phyloP scores from a whole-genome alignment of 1,140 invertebrate genomes.

The Eumeta japonica region DNA sequence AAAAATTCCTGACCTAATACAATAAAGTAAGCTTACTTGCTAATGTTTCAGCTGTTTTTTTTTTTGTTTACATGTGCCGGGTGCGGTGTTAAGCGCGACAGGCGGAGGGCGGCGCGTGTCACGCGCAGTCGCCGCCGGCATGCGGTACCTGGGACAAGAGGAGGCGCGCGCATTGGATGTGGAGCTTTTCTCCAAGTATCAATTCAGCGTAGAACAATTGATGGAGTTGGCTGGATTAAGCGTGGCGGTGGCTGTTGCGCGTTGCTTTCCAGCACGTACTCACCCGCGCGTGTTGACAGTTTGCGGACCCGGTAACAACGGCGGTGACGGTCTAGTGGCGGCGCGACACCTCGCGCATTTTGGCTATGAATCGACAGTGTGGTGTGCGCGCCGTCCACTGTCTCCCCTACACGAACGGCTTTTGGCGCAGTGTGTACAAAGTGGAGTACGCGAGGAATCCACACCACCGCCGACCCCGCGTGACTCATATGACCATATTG shows the following conservation, averaged over 20 bases:
- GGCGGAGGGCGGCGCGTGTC: too few relatives aligned
- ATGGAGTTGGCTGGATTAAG: conserved; percentile 98
- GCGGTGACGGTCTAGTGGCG: conserved; percentile 96
- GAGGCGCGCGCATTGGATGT: conserved; percentile 37
- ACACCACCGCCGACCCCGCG: conserved; percentile 55
- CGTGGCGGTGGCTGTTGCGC: conserved; percentile 86
- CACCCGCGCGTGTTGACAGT: conserved; percentile 73
- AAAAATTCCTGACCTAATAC: too few relatives aligned
- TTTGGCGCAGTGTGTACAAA: conserved; percentile 76
- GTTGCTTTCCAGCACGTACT: conserved; percentile 21
- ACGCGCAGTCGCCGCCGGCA: too few relatives aligned
- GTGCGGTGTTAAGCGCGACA: too few relatives aligned
- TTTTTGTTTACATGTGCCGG: too few relatives aligned
- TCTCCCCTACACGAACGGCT: conserved; percentile 84
- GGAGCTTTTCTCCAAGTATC: conserved; percentile 44
- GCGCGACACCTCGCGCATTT: conserved; percentile 92
- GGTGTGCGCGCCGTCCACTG: conserved; percentile 87
- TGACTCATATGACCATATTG: conserved; percentile 65
- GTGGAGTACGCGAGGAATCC: conserved; percentile 73
- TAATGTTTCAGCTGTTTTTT: too few relatives aligned
- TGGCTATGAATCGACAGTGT: conserved; percentile 80
- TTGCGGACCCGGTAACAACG: conserved; percentile 99
- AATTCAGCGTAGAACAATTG: too few relatives aligned
- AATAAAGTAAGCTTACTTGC: too few relatives aligned
- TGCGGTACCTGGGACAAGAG: conserved; percentile 31